These are phyloP conservation scores for Sesamia nonagrioides DNA, from an alignment of 1,140 invertebrate genomes.

Conservation along the genomic window DNA sequence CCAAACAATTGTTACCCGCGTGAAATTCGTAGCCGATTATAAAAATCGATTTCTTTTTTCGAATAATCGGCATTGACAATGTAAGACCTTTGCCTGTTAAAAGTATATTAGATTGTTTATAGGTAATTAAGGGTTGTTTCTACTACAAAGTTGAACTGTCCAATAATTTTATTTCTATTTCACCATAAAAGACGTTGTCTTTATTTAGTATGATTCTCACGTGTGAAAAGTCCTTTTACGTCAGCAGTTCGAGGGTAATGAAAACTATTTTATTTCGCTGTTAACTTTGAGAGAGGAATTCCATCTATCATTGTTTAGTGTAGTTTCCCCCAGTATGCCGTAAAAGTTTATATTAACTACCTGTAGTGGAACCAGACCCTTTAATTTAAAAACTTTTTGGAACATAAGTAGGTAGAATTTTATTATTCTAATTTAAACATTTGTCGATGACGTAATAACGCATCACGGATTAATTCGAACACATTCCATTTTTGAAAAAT, in stretches of 20 bases:
- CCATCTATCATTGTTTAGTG: constrained; percentile 32
- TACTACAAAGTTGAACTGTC: constrained; percentile 3
- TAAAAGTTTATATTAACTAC: constrained; percentile 25
- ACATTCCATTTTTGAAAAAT: constrained; percentile 41
- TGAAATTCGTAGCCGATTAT: constrained; percentile 43
- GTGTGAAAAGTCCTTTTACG: constrained; percentile 17
- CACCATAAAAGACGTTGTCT: neutral
- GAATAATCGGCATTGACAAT: constrained; percentile 17
- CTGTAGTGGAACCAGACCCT: constrained; percentile 25
- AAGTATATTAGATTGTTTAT: constrained; percentile 36
- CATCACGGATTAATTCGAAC: constrained; percentile 29
- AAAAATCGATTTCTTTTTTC: constrained; percentile 45
- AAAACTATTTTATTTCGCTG: constrained; percentile 27
- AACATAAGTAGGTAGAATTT: constrained; percentile 2
- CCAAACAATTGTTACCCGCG: constrained; percentile 47
- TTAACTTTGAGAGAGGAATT: constrained; percentile 26
- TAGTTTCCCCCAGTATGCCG: constrained; percentile 15
- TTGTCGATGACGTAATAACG: constrained; percentile 26
- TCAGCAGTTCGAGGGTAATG: constrained; percentile 17
- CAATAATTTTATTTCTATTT: neutral
- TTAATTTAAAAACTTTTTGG: neutral
- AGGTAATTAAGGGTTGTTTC: constrained; percentile 16
- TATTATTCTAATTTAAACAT: constrained; percentile 21
- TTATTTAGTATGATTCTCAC: constrained; percentile 21
- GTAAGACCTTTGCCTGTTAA: constrained; percentile 37